These are phyloP conservation scores for Dicrurus megarhynchus DNA, from an alignment of 2,113 vertebrate species.

Conservation along the genomic window DNA sequence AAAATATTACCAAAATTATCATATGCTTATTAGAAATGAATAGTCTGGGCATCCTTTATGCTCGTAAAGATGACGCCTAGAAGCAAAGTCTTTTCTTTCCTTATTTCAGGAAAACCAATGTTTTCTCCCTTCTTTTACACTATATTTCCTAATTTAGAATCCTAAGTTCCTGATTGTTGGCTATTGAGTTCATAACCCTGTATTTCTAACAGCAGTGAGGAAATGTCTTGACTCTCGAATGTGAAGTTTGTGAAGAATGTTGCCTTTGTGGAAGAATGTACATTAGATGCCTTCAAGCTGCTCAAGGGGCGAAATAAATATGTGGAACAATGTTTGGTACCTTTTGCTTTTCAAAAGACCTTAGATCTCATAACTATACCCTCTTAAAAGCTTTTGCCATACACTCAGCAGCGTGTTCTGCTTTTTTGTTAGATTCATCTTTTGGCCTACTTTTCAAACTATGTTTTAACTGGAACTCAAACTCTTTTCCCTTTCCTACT, in stretches of 20 bases:
- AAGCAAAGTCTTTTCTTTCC: not conserved
- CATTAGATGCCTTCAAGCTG: not conserved
- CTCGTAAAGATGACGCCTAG: not conserved
- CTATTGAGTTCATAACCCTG: not conserved
- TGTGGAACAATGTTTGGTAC: slow-evolving; percentile 25
- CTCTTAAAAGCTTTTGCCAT: slow-evolving; percentile 31
- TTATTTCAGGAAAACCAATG: not conserved
- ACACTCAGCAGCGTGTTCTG: not conserved
- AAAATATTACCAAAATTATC: not conserved
- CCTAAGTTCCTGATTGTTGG: not conserved
- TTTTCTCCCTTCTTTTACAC: not conserved
- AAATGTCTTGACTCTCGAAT: not conserved
- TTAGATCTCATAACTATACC: slow-evolving; percentile 33
- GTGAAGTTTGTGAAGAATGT: slow-evolving; percentile 20
- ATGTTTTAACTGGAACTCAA: slow-evolving; percentile 67
- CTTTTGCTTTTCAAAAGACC: slow-evolving; percentile 56
- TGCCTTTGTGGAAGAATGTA: slow-evolving; percentile 18
- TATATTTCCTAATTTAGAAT: not conserved
- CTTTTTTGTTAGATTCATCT: slow-evolving; percentile 62
- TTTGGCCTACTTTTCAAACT: slow-evolving; percentile 69
- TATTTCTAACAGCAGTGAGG: not conserved
- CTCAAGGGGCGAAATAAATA: slow-evolving; percentile 27
- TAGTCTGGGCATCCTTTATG: not conserved
- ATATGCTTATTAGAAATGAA: not conserved
- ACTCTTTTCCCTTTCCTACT: slow-evolving; percentile 41